phyloP scores from a whole-genome alignment of 2,113 vertebrate species.

The Tachysurus vachellii region DNA sequence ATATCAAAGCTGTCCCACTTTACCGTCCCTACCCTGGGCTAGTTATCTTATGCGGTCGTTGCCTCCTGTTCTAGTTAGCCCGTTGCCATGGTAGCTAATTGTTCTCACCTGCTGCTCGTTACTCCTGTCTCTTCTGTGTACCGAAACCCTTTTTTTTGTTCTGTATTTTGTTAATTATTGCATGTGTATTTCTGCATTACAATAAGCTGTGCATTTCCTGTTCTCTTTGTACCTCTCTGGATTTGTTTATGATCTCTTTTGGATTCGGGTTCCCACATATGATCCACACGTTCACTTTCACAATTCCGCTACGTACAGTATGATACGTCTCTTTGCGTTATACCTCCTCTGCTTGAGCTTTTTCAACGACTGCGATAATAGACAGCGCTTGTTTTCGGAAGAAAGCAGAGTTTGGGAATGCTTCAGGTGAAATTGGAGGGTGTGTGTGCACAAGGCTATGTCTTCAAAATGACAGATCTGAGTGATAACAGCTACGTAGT shows the following conservation, averaged over 20 bases:
- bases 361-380: not conserved
- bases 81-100: conserved; percentile 19
- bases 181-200: not conserved
- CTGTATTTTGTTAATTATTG: not conserved
- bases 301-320: too few relatives aligned
- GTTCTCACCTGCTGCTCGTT: conserved; percentile 7
- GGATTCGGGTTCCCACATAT: too few relatives aligned
- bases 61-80: not conserved
- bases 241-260: too few relatives aligned
- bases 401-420: not conserved
- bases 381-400: not conserved
- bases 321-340: not conserved
- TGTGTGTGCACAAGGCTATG: not conserved
- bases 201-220: not conserved
- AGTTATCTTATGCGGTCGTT: not conserved
- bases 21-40: not conserved
- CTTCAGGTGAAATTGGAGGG: too few relatives aligned
- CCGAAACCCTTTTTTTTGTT: not conserved
- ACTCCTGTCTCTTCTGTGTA: not conserved
- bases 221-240: not conserved
- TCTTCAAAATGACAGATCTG: not conserved
- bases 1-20: not conserved
- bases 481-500: not conserved
- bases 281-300: not conserved
- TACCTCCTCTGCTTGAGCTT: not conserved